Conservation (phyloP, 2,888 invertebrate genomes). For the Dynastes hyllus region DNA sequence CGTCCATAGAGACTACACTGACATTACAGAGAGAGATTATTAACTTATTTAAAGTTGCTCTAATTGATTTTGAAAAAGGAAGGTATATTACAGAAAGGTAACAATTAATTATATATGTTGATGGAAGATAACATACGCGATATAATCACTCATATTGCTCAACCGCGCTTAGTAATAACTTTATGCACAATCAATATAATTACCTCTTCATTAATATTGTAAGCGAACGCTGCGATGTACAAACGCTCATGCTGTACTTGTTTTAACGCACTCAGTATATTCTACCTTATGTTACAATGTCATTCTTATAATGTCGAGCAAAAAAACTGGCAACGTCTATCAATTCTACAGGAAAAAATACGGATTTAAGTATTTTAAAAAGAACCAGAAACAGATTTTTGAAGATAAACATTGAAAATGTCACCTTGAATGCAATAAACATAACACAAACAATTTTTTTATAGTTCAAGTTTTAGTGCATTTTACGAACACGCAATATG, state of each 20-base stretch:
- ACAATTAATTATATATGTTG: constrained; percentile 3
- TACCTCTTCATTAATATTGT: constrained; percentile 3
- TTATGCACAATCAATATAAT: constrained; percentile 13
- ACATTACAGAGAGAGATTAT: not conserved
- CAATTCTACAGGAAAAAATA: too few relatives aligned
- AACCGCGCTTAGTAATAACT: not conserved
- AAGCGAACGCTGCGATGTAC: not conserved
- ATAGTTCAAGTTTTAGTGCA: too few relatives aligned
- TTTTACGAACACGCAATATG: too few relatives aligned
- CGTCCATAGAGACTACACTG: too few relatives aligned
- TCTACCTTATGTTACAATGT: too few relatives aligned
- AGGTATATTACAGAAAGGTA: not conserved
- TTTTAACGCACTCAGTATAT: not conserved
- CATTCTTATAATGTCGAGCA: too few relatives aligned
- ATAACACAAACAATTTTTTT: too few relatives aligned
- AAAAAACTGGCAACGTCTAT: too few relatives aligned
- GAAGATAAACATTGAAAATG: too few relatives aligned
- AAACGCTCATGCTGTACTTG: not conserved
- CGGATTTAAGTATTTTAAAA: too few relatives aligned
- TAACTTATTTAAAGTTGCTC: not conserved
- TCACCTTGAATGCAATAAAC: too few relatives aligned
- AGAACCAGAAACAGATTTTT: too few relatives aligned
- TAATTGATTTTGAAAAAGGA: constrained; percentile 9
- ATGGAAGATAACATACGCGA: not conserved
- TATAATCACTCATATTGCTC: constrained; percentile 10